Base-by-base conservation (phyloP, 2,888 invertebrate species). In the Pasiphila rectangulata region DNA sequence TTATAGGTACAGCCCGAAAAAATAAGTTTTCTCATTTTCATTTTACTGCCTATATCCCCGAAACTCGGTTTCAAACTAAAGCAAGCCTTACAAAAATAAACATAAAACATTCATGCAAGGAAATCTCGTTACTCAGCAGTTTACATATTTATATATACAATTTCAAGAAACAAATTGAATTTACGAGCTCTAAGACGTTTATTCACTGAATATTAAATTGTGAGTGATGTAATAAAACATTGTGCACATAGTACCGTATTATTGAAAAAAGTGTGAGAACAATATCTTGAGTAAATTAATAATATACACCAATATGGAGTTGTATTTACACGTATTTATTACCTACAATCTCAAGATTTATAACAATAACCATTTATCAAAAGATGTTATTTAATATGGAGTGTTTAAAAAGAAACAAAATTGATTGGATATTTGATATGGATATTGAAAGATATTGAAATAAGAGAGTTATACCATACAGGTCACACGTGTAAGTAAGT, bases 41-140 rank as follows among this genome's bases (percentile, higher is more conserved):
- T 40, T 44, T 40, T 29, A 44, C 35, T 36, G 12, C 49, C 40
- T 23, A 23, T 35, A 41, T 25, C 25, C 15, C 29, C 30, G 30
- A 32, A 46, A 46, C 12, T 44, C 32, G 29, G 40, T 41, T 13
- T 37, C 32, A 45, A 48, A 56, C 50, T 47, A 55, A 56, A 57
- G 58, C 57, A 61, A 57, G 55, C 56, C 42, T 45, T 56, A 57
- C 53, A 57, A 46, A 52, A 41, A 54, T 48, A 52, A 50, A 54
- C 38, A 56, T 52, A 51, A 77, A 62, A 82, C 76, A 82, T 83
- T 83, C 86, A 87, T 87, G 87, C 87, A 85, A 85, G 84, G 81
- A 87, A 88, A 88, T 88, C 87, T 88, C 87, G 87, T 88, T 86
- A 84, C 75, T 76, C 75, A 71, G 78, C 75, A 61, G 61, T 59